Evolutionary conservation across 2,113 vertebrate species (phyloP), one percentile per base, ranked within the genome.

Genomic region (Xenopus borealis): DNA sequence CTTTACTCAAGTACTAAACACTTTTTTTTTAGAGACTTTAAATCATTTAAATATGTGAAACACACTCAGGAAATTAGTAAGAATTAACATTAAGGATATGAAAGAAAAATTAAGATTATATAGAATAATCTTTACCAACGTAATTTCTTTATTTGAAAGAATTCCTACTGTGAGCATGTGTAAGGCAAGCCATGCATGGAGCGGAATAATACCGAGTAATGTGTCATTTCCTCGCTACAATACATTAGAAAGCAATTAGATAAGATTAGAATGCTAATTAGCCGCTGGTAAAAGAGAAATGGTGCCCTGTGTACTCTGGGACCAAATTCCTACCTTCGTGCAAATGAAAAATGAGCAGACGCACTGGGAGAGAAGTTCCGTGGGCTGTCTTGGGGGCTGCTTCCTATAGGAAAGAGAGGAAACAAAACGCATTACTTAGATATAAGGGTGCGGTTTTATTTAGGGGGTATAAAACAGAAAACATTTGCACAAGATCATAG

Each of bases 321-420:
- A 63, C 18, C 1, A 69, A 68, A 4, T 0, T 66, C 88, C 86
- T 95, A 98, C 97, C 97, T 98, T 89, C 97, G 91, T 82, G 96
- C 93, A 89, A 99, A 99, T 72, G 96, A 98, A 80, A 99, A 98
- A 86, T 99, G 97, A 79, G 96, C 94, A 67, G 97, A 99, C 89
- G 97, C 94, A 91, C 96, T 97, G 50, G 97, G 97, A 83, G 97
- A 99, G 89, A 99, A 99, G 82, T 98, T 99, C 85, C 96, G 91
- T 53, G 96, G 97, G 79, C 96, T 99, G 78, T 99, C 97, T 84
- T 98, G 97, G 82, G 97, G 97, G 84, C 97, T 99, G 57, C 88
- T 96, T 85, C 97, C 97, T 99, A 82, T 16, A 71, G 63, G 18
- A 70, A 62, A 63, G 57, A 64, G 10, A 23, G 20, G 17, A 7